Evolutionary conservation across 2,888 invertebrate species (phyloP).

Genomic region (Raillietiella orientalis): DNA sequence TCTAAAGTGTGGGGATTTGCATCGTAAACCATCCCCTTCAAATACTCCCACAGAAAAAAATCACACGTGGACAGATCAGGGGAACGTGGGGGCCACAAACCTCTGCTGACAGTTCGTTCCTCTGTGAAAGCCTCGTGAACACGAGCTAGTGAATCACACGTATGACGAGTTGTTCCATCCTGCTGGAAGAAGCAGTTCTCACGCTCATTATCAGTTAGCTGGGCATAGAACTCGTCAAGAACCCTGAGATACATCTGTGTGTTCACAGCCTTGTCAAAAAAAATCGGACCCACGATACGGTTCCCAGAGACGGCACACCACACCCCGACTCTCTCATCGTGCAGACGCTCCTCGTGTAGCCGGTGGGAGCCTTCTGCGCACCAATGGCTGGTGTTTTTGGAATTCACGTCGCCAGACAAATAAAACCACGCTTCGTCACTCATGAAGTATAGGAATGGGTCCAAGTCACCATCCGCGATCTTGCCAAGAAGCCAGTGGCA

Average conservation of each 20-base stretch:
- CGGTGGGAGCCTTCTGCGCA: background rate
- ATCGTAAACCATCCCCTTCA: background rate
- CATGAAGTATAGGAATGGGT: slow-evolving; percentile 1
- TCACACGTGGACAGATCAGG: background rate
- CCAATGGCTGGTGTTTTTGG: background rate
- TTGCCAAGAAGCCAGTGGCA: background rate
- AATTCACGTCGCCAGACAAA: background rate
- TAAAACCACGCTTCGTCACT: background rate
- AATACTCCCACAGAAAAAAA: background rate
- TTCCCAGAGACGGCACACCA: background rate
- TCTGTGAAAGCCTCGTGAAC: background rate
- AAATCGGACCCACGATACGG: background rate
- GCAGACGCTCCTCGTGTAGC: background rate
- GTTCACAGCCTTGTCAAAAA: background rate
- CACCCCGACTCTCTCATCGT: background rate
- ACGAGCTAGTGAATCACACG: background rate
- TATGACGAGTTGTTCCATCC: background rate
- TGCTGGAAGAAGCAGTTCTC: background rate
- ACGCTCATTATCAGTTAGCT: background rate
- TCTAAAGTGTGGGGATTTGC: background rate
- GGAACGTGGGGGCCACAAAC: slow-evolving; percentile 1
- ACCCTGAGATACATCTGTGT: background rate
- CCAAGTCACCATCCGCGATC: background rate
- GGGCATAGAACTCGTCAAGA: background rate
- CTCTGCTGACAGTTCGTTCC: background rate